Base-by-base conservation (phyloP, 2,888 invertebrate species). In the Acrobasis consociella region DNA sequence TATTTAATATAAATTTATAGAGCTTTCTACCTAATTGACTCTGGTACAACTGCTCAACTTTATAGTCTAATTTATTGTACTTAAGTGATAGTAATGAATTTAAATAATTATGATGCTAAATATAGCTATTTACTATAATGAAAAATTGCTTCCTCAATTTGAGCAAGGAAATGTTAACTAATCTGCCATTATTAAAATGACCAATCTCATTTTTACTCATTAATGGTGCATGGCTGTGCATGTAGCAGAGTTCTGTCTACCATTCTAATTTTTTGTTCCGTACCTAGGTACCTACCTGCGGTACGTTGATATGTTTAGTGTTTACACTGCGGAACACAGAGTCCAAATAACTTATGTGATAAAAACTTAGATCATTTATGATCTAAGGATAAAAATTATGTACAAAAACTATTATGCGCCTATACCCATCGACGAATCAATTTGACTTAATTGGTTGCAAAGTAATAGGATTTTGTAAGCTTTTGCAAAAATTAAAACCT, bases 21-120 rank as follows among this genome's bases (percentile, higher is more conserved):
- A 38, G 49, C 16, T 11, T 71, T 75, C 70, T 80, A 79, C 71
- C 71, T 88, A 89, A 90, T 90, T 90, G 89, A 90, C 89, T 82
- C 77, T 82, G 82, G 85, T 85, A 86, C 85, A 81, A 67, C 73
- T 77, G 61, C 22, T 72, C 77, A 85, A 83, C 70, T 75, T 75
- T 85, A 85, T 72, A 64, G 73, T 72, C 83, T 89, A 50, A 87
- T 71, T 87, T 87, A 89, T 89, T 90, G 90, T 91, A 89, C 89
- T 90, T 85, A 85, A 42, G 70, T 78, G 80, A 81, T 85, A 86
- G 79, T 42, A 42, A 42, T 46, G 46, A 46, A 13, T 46, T 46
- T 11, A 46, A 46, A 46, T 46, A 46, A 46, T n/a, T 13, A 46
- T 46, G 46, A 46, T 13, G 13, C 3, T n/a, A 3, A n/a, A 46